phyloP scores from a whole-genome alignment of 2,888 invertebrate genomes.

The Empis livida region DNA sequence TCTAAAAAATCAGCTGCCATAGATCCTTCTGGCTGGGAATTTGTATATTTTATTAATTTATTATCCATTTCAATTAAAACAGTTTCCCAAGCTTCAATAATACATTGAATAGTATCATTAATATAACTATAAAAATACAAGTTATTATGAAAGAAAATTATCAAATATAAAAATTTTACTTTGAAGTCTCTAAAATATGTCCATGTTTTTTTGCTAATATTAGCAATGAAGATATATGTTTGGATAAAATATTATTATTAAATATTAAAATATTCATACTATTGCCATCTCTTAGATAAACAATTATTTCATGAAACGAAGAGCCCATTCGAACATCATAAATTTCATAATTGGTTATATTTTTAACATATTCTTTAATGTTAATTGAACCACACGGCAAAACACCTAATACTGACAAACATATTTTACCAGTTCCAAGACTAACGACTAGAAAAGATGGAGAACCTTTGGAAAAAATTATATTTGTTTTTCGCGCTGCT shows the following conservation, averaged over 20 bases:
- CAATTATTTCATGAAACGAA: slow-evolving; percentile 56
- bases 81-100: slow-evolving; percentile 88
- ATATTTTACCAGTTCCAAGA: slow-evolving; percentile 56
- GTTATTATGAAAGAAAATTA: background rate
- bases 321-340: slow-evolving; percentile 55
- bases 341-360: slow-evolving; percentile 44
- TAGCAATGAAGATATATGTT: slow-evolving; percentile 29
- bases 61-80: slow-evolving; percentile 88
- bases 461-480: slow-evolving; percentile 44
- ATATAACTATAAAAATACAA: slow-evolving; percentile 35
- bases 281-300: slow-evolving; percentile 43
- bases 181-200: slow-evolving; percentile 55
- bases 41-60: slow-evolving; percentile 79
- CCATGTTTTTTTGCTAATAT: slow-evolving; percentile 59
- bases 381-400: slow-evolving; percentile 64
- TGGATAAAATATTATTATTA: slow-evolving; percentile 28
- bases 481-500: slow-evolving; percentile 36
- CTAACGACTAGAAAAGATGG: slow-evolving; percentile 71
- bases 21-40: slow-evolving; percentile 63
- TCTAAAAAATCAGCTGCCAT: slow-evolving; percentile 87
- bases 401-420: slow-evolving; percentile 72
- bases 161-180: slow-evolving; percentile 20
- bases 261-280: slow-evolving; percentile 48
- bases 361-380: slow-evolving; percentile 42
- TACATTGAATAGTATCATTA: slow-evolving; percentile 63